A percentile compares a stretch with the other conserved stretches of the same genome.
These are phyloP conservation scores for Morpho achilles DNA, from an alignment of 2,888 invertebrate species.

Conservation along the genomic window DNA sequence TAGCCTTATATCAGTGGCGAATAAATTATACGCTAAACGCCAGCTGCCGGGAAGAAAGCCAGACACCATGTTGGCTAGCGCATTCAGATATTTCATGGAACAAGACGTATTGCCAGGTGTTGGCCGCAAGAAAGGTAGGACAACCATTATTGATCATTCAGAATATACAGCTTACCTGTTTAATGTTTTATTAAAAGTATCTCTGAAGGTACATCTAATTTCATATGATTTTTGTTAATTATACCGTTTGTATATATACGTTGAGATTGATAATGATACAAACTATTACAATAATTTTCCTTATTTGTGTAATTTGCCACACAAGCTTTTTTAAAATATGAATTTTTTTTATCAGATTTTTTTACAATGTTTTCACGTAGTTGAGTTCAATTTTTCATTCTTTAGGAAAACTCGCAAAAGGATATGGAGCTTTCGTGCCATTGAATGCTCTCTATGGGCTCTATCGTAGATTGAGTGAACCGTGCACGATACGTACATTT, in stretches of 20 bases:
- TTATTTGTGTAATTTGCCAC: too few species aligned
- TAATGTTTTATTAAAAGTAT: too few species aligned
- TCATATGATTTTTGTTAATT: too few species aligned
- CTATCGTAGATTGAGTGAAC: slow-evolving; percentile 65
- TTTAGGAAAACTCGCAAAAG: slow-evolving; percentile 50
- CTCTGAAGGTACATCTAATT: too few species aligned
- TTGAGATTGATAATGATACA: too few species aligned
- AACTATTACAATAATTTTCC: too few species aligned
- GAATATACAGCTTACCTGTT: too few species aligned
- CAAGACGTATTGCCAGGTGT: slow-evolving; percentile 61
- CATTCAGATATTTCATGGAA: slow-evolving; percentile 75
- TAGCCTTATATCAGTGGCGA: slow-evolving; percentile 72
- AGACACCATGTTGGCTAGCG: slow-evolving; percentile 70
- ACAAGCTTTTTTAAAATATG: too few species aligned
- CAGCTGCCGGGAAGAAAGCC: slow-evolving; percentile 49
- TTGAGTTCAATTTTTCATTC: neutral
- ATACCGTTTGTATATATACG: too few species aligned
- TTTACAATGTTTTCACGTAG: too few species aligned
- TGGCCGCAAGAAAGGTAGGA: slow-evolving; percentile 59
- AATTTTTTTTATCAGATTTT: too few species aligned
- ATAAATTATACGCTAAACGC: slow-evolving; percentile 61
- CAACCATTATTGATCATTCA: too few species aligned
- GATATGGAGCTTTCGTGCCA: slow-evolving; percentile 58
- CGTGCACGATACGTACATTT: slow-evolving; percentile 61
- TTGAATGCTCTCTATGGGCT: slow-evolving; percentile 61